A percentile compares a stretch with the other conserved stretches of the same genome.
Evolutionary conservation across 2,797 vertebrate species (phyloP).

Genomic region (Ctenopoma kingsleyae): DNA sequence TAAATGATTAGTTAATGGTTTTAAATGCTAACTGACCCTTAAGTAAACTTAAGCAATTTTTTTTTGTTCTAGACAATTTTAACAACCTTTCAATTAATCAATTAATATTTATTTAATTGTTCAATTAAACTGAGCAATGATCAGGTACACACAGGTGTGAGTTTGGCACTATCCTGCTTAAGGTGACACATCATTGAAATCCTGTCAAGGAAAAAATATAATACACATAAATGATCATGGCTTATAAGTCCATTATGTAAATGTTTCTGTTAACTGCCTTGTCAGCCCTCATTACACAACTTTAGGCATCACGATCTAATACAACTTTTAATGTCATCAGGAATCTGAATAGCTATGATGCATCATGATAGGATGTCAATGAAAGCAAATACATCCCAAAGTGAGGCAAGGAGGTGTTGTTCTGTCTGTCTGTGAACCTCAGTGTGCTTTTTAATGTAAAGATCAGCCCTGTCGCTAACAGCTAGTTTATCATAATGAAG

Average conservation of each 20-base stretch:
- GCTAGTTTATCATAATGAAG: constrained; percentile 47
- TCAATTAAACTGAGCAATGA: no score
- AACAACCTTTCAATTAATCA: neutral
- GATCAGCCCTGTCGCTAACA: constrained; percentile 44
- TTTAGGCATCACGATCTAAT: constrained; percentile 22
- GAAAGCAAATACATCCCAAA: constrained; percentile 47
- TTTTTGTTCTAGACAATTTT: no score
- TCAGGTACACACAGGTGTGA: neutral
- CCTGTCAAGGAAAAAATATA: neutral
- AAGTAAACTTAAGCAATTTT: neutral
- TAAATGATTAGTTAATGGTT: neutral
- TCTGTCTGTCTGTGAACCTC: constrained; percentile 35
- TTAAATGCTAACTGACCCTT: no score
- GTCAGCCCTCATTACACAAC: constrained; percentile 34
- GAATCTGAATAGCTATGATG: constrained; percentile 33
- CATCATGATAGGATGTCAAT: constrained; percentile 31
- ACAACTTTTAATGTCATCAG: constrained; percentile 38
- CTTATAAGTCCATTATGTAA: constrained; percentile 1
- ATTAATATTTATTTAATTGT: no score
- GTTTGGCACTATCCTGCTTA: neutral
- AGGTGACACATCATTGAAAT: constrained; percentile 13
- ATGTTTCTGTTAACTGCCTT: constrained; percentile 24
- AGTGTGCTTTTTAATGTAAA: constrained; percentile 65
- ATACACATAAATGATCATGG: neutral
- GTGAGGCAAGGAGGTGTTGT: neutral